Evolutionary conservation across 2,888 invertebrate species (phyloP).

Genomic region (Leucoma salicis): DNA sequence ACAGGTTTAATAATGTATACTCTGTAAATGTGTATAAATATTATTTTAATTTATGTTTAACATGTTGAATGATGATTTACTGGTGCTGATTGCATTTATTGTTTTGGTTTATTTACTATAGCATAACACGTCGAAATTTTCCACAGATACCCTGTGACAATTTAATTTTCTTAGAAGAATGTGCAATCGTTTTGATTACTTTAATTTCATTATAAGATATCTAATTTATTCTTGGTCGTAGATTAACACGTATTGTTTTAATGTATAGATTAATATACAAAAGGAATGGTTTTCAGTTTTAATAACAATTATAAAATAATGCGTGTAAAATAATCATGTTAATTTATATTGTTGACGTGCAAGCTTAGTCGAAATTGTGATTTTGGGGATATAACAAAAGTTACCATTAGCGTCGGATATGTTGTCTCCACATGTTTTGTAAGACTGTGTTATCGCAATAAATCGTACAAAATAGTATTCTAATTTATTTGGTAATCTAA

Average conservation of each 20-base stretch:
- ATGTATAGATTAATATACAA: neutral
- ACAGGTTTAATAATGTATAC: slow-evolving; percentile 27
- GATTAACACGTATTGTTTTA: slow-evolving; percentile 22
- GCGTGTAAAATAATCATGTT: slow-evolving; percentile 17
- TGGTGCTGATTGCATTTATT: slow-evolving; percentile 64
- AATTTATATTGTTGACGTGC: slow-evolving; percentile 40
- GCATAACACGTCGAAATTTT: slow-evolving; percentile 16
- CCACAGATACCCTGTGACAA: slow-evolving; percentile 27
- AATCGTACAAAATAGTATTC: slow-evolving; percentile 65
- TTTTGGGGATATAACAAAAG: slow-evolving; percentile 65
- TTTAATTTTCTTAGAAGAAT: neutral
- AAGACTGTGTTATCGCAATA: slow-evolving; percentile 79
- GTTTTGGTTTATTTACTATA: slow-evolving; percentile 42
- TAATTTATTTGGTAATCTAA: no score
- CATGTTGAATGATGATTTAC: slow-evolving; percentile 55
- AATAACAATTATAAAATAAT: slow-evolving; percentile 15
- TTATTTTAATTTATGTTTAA: slow-evolving; percentile 64
- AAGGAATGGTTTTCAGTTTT: neutral
- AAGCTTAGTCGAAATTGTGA: slow-evolving; percentile 65
- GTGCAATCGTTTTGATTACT: slow-evolving; percentile 13
- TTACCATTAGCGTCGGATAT: slow-evolving; percentile 73
- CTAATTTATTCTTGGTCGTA: slow-evolving; percentile 17
- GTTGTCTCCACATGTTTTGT: slow-evolving; percentile 71
- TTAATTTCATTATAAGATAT: slow-evolving; percentile 18
- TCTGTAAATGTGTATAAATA: slow-evolving; percentile 73